phyloP scores from a whole-genome alignment of 2,888 invertebrate genomes.

The Ashinkailepas kermadecensis region DNA sequence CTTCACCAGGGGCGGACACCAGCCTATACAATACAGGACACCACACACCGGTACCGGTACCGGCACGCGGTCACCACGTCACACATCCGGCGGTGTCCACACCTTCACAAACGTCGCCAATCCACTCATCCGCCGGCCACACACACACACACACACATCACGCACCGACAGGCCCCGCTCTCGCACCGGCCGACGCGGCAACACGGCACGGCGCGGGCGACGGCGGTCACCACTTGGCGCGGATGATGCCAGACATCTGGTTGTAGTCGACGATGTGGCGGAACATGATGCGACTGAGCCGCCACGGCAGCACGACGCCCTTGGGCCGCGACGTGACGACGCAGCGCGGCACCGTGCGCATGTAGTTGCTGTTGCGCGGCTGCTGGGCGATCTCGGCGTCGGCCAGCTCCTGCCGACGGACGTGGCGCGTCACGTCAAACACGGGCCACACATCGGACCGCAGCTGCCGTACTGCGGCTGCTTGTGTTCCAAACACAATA shows the following conservation, averaged over 20 bases:
- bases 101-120: not conserved
- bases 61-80: not conserved
- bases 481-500: too few relatives aligned
- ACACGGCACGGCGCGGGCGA: too few relatives aligned
- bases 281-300: constrained; percentile 83
- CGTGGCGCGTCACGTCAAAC: too few relatives aligned
- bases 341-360: constrained; percentile 66
- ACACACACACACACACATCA: too few relatives aligned
- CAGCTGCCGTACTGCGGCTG: too few relatives aligned
- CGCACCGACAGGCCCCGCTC: too few relatives aligned
- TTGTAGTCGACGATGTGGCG: constrained; percentile 88
- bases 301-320: constrained; percentile 70
- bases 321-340: constrained; percentile 77
- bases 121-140: not conserved
- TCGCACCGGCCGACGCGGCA: too few relatives aligned
- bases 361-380: constrained; percentile 62
- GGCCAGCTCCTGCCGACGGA: constrained; percentile 57
- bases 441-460: too few relatives aligned
- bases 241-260: constrained; percentile 77
- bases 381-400: constrained; percentile 65
- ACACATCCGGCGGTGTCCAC: not conserved
- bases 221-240: constrained; percentile 75
- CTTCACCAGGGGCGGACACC: too few relatives aligned
- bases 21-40: too few relatives aligned
- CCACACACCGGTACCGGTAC: too few relatives aligned